Base-by-base conservation (phyloP, 1,140 invertebrate species). In the Eriosoma lanigerum region DNA sequence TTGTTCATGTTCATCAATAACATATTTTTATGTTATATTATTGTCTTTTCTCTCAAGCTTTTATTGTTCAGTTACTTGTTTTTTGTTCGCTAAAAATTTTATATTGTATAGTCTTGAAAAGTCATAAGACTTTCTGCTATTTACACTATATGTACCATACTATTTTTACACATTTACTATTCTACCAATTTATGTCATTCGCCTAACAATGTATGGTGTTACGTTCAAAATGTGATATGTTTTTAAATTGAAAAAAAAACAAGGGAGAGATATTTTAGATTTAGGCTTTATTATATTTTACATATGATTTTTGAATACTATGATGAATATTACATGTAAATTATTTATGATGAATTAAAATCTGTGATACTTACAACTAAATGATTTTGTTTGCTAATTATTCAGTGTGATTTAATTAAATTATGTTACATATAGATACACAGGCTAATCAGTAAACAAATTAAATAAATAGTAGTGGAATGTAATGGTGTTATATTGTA, bases 311-410 rank as follows among this genome's bases (percentile, higher is more conserved):
- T 76, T 76, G 32, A 76, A 76, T 38, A 76, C 56, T 60, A 70
- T 21, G n/a, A 75, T 75, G 24, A 75, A 58, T 76, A 76, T 76
- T 76, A 60, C 3, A 32, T 76, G 73, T 76, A 76, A 60, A 76
- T 76, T 76, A 76, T 76, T 76, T 60, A 76, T 76, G 73, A 76
- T 58, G 54, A 76, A 76, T 76, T 76, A 76, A 76, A 75, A 76
- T 60, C 73, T 76, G 73, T 76, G 73, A 76, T 76, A 76, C 73
- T 75, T 75, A 56, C 72, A 15, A 76, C 66, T 70, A 50, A 70
- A 70, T 48, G 8, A 24, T 50, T 70, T 26, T 48, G 15, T 70
- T 26, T 50, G 13, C 44, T 66, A 44, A 29, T 17, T 60, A 38
- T 38, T 38, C 8, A 38, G 32, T 38, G 8, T 38, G n/a, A 38